phyloP scores from a whole-genome alignment of 2,797 vertebrate species.

The Molossus molossus region DNA sequence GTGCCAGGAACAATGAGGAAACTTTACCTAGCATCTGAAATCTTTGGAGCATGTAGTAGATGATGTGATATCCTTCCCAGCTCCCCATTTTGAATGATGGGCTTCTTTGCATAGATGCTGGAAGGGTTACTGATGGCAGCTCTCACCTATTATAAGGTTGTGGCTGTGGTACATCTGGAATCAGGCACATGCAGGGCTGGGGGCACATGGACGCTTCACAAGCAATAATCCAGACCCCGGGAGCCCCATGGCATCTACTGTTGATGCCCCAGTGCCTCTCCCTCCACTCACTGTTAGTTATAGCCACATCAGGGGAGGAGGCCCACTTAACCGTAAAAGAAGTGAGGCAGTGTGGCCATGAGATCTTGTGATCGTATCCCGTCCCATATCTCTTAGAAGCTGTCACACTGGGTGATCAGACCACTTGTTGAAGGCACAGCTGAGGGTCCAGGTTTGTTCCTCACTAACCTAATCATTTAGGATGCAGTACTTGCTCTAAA shows the following conservation, averaged over 20 bases:
- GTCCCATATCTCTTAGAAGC: neutral
- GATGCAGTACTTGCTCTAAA: neutral
- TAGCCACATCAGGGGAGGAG: fast-evolving
- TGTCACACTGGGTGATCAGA: neutral
- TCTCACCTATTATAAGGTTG: neutral
- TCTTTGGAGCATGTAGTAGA: neutral
- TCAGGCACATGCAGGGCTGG: neutral
- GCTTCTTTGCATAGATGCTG: neutral
- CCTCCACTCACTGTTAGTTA: neutral
- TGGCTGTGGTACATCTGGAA: neutral
- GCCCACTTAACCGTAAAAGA: neutral
- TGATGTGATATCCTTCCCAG: neutral
- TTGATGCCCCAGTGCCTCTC: neutral
- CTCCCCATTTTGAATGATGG: neutral
- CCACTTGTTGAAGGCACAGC: neutral
- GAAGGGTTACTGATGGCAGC: neutral
- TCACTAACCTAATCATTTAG: neutral
- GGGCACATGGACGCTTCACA: neutral
- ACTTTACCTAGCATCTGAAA: neutral
- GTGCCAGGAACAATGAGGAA: neutral
- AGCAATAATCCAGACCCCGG: neutral
- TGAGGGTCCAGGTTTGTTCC: neutral
- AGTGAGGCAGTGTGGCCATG: neutral
- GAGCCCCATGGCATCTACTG: neutral
- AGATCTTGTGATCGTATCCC: neutral